These are phyloP conservation scores for Cantharis rufa DNA, from an alignment of 2,888 invertebrate species.

Conservation along the genomic window DNA sequence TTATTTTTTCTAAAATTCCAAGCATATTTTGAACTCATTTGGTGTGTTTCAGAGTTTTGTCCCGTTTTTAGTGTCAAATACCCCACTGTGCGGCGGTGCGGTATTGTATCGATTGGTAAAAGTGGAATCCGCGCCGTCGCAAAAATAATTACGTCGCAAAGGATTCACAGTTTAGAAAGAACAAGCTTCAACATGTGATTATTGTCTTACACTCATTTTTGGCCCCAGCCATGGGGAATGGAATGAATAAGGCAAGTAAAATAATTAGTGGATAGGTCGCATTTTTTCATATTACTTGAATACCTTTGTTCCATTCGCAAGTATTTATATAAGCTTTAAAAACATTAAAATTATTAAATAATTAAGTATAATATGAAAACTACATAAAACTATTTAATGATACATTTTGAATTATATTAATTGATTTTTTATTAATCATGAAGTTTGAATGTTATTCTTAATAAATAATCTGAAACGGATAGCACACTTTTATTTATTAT, in stretches of 20 bases:
- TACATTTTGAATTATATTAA: no score
- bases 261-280: background rate
- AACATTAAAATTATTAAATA: background rate
- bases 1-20: no score
- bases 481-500: no score
- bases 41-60: no score
- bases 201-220: conserved; percentile 32
- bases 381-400: no score
- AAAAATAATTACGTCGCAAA: conserved; percentile 30
- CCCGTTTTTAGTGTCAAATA: no score
- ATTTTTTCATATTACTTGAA: background rate
- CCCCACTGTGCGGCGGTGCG: no score
- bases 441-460: no score
- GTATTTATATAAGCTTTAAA: background rate
- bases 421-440: no score
- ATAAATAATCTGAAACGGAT: no score
- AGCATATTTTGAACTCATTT: no score
- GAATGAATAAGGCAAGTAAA: conserved; percentile 82
- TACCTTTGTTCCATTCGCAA: background rate
- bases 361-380: no score
- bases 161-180: conserved; percentile 37
- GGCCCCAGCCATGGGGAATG: conserved; percentile 74
- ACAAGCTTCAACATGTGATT: conserved; percentile 46
- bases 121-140: conserved; percentile 49
- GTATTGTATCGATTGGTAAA: conserved; percentile 46